Conservation (phyloP, 2,888 invertebrate species). For the Trichopria drosophilae region DNA sequence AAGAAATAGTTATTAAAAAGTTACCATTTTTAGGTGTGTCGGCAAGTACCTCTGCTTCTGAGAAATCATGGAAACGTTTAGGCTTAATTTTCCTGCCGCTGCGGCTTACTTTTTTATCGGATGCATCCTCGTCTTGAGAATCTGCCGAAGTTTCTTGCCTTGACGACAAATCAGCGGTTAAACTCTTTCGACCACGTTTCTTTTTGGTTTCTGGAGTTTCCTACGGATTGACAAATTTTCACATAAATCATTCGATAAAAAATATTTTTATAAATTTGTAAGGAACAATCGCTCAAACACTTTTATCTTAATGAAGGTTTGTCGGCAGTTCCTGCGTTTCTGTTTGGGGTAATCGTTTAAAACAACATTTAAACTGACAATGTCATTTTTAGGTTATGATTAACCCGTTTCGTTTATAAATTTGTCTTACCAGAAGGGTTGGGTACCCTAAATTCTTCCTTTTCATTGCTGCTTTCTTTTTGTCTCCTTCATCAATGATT, state of each 20-base stretch:
- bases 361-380: slow-evolving; percentile 25
- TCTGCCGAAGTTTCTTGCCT: slow-evolving; percentile 46
- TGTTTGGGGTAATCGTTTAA: slow-evolving; percentile 45
- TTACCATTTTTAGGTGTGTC: slow-evolving; percentile 48
- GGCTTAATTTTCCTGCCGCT: slow-evolving; percentile 77
- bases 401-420: slow-evolving; percentile 21
- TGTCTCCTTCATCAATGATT: slow-evolving; percentile 54
- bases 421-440: slow-evolving; percentile 11
- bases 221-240: slow-evolving; percentile 30
- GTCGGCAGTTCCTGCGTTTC: slow-evolving; percentile 59
- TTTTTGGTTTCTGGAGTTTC: slow-evolving; percentile 45
- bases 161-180: slow-evolving; percentile 40
- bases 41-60: slow-evolving; percentile 49
- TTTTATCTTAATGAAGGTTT: slow-evolving; percentile 55
- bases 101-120: slow-evolving; percentile 68
- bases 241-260: too few relatives aligned
- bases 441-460: slow-evolving; percentile 38
- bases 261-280: slow-evolving; percentile 46
- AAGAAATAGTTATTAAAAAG: slow-evolving; percentile 19
- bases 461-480: slow-evolving; percentile 51
- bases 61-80: slow-evolving; percentile 59
- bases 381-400: slow-evolving; percentile 14
- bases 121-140: slow-evolving; percentile 59
- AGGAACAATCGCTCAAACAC: slow-evolving; percentile 62
- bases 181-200: slow-evolving; percentile 45